phyloP scores from a whole-genome alignment of 2,797 vertebrate genomes.

The Sylvilagus floridanus region DNA sequence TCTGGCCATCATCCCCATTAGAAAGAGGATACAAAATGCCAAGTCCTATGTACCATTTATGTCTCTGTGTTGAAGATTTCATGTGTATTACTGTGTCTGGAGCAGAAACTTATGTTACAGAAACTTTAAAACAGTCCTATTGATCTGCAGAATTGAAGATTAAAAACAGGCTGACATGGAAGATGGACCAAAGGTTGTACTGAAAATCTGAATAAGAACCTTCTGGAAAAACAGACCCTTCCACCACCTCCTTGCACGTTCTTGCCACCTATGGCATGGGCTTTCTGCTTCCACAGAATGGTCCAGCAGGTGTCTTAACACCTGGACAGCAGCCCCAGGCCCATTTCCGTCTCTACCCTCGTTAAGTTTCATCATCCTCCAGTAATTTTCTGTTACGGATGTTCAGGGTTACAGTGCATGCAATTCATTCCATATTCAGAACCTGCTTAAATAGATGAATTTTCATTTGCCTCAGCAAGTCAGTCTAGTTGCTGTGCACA shows the following conservation, averaged over 20 bases:
- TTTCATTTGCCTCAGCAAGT: neutral
- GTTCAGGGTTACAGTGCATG: neutral
- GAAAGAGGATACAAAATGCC: neutral
- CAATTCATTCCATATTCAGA: neutral
- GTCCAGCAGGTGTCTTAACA: neutral
- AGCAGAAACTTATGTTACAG: neutral
- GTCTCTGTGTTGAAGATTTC: neutral
- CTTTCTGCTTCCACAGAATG: neutral
- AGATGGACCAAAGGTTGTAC: neutral
- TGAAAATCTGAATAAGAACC: neutral
- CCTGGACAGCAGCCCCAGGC: neutral
- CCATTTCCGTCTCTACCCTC: neutral
- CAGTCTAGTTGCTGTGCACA: neutral
- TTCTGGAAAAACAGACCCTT: neutral
- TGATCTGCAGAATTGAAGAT: neutral
- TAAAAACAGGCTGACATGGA: neutral
- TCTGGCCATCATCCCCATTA: neutral
- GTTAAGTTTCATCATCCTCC: neutral
- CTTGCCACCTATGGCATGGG: neutral
- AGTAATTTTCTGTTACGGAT: neutral
- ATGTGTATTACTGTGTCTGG: neutral
- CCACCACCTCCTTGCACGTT: neutral
- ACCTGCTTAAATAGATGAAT: neutral
- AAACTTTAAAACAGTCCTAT: conserved; percentile 33
- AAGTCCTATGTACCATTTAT: neutral